Conservation (phyloP, 2,797 vertebrate species). For the Rhabdomys pumilio region DNA sequence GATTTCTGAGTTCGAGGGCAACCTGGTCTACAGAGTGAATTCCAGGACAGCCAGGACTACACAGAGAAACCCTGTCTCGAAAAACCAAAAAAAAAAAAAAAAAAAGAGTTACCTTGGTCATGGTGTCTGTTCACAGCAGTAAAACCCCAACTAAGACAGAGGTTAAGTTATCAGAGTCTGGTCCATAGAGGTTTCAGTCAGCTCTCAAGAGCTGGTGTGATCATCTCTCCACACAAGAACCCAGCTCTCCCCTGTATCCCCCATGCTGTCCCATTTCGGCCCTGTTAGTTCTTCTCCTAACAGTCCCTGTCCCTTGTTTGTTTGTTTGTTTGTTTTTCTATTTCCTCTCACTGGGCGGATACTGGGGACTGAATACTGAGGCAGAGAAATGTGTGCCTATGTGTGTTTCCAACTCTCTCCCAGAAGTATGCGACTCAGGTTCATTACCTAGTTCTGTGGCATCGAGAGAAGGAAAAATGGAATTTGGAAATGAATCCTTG, state of each 20-base stretch:
- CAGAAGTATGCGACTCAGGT: not conserved
- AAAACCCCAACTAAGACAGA: not conserved
- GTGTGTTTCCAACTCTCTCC: not conserved
- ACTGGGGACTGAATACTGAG: not conserved
- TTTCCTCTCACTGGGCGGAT: not conserved
- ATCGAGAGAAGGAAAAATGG: not conserved
- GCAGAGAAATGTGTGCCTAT: not conserved
- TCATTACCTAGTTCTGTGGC: not conserved
- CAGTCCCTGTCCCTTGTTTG: not conserved
- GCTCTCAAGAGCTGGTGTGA: not conserved
- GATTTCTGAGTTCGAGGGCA: no score
- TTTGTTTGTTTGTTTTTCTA: not conserved
- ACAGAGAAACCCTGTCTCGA: no score
- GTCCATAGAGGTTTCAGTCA: slow-evolving; percentile 19
- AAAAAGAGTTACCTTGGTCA: not conserved
- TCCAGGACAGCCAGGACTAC: no score
- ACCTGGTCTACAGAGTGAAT: no score
- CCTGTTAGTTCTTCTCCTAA: not conserved
- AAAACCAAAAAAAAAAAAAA: no score
- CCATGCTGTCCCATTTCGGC: not conserved
- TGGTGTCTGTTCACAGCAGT: not conserved
- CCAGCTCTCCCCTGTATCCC: not conserved
- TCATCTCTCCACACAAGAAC: not conserved
- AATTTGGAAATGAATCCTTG: slow-evolving; percentile 18
- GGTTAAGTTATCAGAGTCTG: not conserved